Conservation (phyloP, 2,113 vertebrate genomes). For the Lipophrys pholis region DNA sequence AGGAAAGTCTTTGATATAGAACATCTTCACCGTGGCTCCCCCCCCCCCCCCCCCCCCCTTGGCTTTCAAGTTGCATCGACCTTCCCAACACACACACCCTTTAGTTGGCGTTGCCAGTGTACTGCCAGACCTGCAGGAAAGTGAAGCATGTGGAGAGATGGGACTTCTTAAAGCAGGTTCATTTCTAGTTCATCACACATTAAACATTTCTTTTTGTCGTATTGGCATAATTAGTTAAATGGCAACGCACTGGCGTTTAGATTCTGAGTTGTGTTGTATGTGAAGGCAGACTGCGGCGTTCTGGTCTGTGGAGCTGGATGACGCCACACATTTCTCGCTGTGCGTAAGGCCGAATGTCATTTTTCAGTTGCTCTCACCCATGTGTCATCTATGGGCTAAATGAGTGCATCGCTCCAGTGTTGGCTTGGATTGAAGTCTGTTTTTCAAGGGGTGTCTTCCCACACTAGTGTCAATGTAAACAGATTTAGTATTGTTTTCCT, state of each 20-base stretch:
- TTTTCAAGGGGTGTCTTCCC: constrained; percentile 63
- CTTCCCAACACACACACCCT: neutral
- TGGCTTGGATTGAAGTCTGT: constrained; percentile 39
- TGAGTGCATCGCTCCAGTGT: constrained; percentile 51
- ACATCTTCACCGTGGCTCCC: constrained; percentile 22
- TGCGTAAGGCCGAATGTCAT: constrained; percentile 24
- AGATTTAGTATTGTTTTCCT: constrained; percentile 68
- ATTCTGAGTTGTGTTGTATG: constrained; percentile 16
- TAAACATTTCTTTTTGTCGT: constrained; percentile 49
- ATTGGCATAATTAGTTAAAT: too few species aligned
- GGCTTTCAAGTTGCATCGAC: constrained; percentile 47
- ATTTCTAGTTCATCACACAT: constrained; percentile 22
- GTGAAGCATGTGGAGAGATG: constrained; percentile 29
- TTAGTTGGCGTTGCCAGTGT: constrained; percentile 50
- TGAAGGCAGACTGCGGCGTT: constrained; percentile 15
- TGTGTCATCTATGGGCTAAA: constrained; percentile 36
- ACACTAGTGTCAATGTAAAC: constrained; percentile 57
- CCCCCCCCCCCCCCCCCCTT: constrained; percentile 5
- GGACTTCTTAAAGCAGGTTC: constrained; percentile 29
- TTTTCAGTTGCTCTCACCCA: constrained; percentile 25
- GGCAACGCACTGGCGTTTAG: constrained; percentile 39
- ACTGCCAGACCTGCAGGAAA: constrained; percentile 49
- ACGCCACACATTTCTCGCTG: constrained; percentile 32
- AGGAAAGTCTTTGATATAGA: constrained; percentile 30
- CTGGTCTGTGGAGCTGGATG: constrained; percentile 12